Base-by-base conservation (phyloP, 1,140 invertebrate genomes). In the Eubasilissa regina region DNA sequence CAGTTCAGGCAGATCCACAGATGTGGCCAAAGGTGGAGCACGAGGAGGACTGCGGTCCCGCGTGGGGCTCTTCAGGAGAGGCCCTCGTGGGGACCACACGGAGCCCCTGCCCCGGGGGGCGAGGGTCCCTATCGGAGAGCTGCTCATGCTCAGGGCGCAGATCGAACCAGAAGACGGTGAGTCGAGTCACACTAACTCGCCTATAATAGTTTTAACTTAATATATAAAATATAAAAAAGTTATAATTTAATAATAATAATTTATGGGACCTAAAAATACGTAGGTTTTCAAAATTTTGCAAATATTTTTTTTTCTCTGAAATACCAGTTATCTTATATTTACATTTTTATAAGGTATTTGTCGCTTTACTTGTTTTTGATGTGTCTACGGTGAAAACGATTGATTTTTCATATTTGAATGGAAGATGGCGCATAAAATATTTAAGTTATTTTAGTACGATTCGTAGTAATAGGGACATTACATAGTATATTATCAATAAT, bases 41-140 rank as follows among this genome's bases (percentile, higher is more conserved):
- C 88, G 92, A 81, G 90, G 91, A 60, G 85, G 89, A 11, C 90
- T 94, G 74, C 87, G 92, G 47, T 91, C 90, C 8, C 89, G 92
- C 60, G 86, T 93, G 9, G 90, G 88, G 48, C 85, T 94, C 0
- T 90, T 91, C 82, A 84, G 92, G 53, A 90, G 89, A 80, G 87
- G 88, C 0, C 86, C 86, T 6, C 86, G 88, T n/a, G 84, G 87
- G 73, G 79, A 86, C 53, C 93, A 91, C 83, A 89, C 90, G 51
- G 85, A 89, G 4, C 87, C 88, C 73, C 86, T 94, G 70, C 88
- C 90, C 77, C 83, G 88, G 3, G 91, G 91, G 48, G 90, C 89
- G 9, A 87, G 89, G 10, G 91, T 94, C 11, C 85, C 91, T 53
- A 84, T 94, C n/a, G 93, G 93, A 9, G 93, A 94, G 84, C 92